phyloP scores from a whole-genome alignment of 2,888 invertebrate genomes.

The Coleophora flavipennella region DNA sequence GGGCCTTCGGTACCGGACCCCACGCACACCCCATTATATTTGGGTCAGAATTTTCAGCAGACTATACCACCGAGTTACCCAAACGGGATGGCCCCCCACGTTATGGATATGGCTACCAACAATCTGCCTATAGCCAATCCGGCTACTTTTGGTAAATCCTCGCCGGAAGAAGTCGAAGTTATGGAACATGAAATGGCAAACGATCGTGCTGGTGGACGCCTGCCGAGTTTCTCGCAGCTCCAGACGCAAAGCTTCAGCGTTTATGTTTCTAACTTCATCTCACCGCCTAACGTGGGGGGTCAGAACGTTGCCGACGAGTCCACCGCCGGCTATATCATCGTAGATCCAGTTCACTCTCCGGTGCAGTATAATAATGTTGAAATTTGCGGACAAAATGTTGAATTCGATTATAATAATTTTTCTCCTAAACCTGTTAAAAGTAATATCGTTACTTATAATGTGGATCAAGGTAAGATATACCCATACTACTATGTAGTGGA shows the following conservation, averaged over 20 bases:
- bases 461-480: conserved; percentile 46
- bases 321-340: conserved; percentile 62
- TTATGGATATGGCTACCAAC: conserved; percentile 83
- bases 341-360: conserved; percentile 52
- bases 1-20: conserved; percentile 71
- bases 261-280: conserved; percentile 72
- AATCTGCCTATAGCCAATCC: conserved; percentile 78
- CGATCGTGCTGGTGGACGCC: conserved; percentile 57
- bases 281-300: conserved; percentile 85
- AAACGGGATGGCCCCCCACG: conserved; percentile 90
- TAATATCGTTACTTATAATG: conserved; percentile 43
- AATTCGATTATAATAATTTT: conserved; percentile 51
- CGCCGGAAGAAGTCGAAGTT: conserved; percentile 61
- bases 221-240: conserved; percentile 79
- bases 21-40: conserved; percentile 75
- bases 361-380: conserved; percentile 50
- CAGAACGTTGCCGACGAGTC: conserved; percentile 72
- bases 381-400: conserved; percentile 40
- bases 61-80: conserved; percentile 80
- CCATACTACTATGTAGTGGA: conserved; percentile 52
- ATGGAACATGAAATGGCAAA: conserved; percentile 61
- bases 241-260: conserved; percentile 72
- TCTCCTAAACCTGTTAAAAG: conserved; percentile 49
- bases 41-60: conserved; percentile 74
- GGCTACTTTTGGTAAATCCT: conserved; percentile 87